These are phyloP conservation scores for Catharus fuscescens DNA, from an alignment of 2,113 vertebrate species.

Conservation along the genomic window DNA sequence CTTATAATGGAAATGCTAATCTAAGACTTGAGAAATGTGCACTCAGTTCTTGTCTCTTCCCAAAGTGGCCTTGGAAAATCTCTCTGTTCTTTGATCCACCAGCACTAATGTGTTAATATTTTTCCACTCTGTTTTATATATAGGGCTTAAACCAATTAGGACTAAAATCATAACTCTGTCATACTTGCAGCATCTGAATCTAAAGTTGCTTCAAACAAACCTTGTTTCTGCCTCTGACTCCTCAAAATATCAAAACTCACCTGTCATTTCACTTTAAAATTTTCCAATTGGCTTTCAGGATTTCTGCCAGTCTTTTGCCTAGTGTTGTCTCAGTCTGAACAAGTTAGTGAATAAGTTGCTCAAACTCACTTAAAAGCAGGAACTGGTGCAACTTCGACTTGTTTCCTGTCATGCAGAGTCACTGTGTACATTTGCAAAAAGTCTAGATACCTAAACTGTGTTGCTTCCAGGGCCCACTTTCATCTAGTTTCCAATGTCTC, in stretches of 20 bases:
- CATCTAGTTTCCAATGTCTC: background rate
- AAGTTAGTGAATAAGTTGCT: background rate
- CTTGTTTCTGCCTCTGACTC: background rate
- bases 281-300: background rate
- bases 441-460: background rate
- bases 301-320: background rate
- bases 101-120: conserved; percentile 48
- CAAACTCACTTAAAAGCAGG: background rate
- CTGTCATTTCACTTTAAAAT: background rate
- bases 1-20: background rate
- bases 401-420: background rate
- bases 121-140: conserved; percentile 39
- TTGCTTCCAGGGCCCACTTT: background rate
- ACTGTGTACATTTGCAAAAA: background rate
- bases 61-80: background rate
- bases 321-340: background rate
- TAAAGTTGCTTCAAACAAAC: conserved; percentile 5
- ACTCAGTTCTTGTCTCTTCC: background rate
- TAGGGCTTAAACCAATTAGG: conserved; percentile 48
- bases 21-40: background rate
- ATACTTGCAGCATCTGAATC: background rate
- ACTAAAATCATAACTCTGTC: background rate
- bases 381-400: background rate
- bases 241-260: background rate
- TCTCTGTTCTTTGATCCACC: background rate